These are phyloP conservation scores for Pardosa pseudoannulata DNA, from an alignment of 2,888 invertebrate species.

Conservation along the genomic window DNA sequence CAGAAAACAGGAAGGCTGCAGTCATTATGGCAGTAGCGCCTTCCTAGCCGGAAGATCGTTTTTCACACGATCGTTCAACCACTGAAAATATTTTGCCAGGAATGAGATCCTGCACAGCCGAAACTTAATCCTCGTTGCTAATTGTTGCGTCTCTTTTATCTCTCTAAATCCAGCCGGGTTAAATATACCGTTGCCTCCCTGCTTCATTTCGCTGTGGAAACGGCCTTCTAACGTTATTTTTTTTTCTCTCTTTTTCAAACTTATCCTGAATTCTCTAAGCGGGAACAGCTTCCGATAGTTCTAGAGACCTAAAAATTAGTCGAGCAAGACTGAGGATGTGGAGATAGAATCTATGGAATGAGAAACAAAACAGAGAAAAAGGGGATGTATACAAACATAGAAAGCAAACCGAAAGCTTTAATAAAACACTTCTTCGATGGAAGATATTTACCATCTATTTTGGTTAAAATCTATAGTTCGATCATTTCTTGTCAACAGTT, in stretches of 20 bases:
- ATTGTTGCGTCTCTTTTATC: neutral
- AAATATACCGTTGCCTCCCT: neutral
- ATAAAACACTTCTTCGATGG: no score
- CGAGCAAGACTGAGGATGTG: neutral
- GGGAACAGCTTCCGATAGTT: neutral
- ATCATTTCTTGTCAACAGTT: no score
- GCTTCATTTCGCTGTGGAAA: neutral
- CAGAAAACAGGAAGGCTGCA: no score
- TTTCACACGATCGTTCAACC: no score
- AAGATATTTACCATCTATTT: no score
- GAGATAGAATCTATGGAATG: conserved; percentile 4
- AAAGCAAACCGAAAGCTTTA: neutral
- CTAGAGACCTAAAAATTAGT: neutral
- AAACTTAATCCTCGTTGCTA: neutral
- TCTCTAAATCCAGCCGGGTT: neutral
- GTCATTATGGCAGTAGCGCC: no score
- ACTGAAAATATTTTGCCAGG: neutral
- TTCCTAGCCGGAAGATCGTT: no score
- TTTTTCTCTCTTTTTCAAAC: neutral
- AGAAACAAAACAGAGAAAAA: no score
- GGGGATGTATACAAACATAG: neutral
- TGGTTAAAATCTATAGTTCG: no score
- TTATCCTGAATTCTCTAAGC: neutral
- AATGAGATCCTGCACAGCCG: neutral
- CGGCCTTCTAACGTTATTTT: neutral